Conservation (phyloP, 2,797 vertebrate genomes). For the Tarsius wallacei region DNA sequence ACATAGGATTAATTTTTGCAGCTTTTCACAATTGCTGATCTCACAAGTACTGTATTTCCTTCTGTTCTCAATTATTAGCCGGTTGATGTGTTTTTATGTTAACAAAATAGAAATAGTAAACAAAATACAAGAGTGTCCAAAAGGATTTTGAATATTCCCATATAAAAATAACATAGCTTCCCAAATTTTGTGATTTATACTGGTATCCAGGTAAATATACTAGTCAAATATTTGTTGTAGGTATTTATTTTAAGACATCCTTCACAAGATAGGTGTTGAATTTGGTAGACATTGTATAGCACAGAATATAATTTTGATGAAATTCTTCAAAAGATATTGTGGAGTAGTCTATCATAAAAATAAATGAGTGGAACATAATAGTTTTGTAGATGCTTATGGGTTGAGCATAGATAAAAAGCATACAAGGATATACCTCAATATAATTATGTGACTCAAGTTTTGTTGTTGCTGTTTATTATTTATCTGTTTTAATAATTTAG, state of each 20-base stretch:
- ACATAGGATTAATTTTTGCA: not conserved
- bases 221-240: not conserved
- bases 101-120: not conserved
- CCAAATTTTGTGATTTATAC: not conserved
- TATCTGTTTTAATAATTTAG: not conserved
- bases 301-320: not conserved
- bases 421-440: not conserved
- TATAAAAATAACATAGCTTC: not conserved
- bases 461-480: not conserved
- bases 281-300: not conserved
- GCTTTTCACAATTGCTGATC: not conserved
- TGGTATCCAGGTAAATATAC: not conserved
- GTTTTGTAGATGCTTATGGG: not conserved
- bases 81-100: not conserved
- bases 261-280: not conserved
- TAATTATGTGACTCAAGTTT: not conserved
- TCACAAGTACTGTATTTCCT: not conserved
- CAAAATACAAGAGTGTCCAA: not conserved
- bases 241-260: not conserved
- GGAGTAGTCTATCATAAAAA: not conserved
- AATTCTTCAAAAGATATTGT: not conserved
- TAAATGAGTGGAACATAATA: not conserved
- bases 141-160: not conserved
- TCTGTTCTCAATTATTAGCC: not conserved
- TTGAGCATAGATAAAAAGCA: not conserved